Percentiles rank a stretch among this genome's conserved stretches.
Evolutionary conservation across 2,888 invertebrate genomes (phyloP).

Genomic region (Herminia tarsipennalis): DNA sequence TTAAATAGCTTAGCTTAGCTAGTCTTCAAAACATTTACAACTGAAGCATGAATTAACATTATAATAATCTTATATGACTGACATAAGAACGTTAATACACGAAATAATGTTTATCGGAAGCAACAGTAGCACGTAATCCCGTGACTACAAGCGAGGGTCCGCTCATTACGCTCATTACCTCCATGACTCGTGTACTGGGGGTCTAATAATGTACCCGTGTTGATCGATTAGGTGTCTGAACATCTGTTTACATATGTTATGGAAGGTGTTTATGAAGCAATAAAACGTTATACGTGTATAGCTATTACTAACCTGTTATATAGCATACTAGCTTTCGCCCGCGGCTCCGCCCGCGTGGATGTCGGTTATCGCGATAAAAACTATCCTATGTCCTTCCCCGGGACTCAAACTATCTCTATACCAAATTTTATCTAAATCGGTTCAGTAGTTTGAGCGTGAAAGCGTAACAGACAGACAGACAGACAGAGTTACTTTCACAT

Average conservation of each 20-base stretch:
- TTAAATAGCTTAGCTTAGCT: no score
- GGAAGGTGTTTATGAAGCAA: not conserved
- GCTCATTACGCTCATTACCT: constrained; percentile 62
- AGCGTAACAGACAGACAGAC: no score
- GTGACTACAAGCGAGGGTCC: constrained; percentile 47
- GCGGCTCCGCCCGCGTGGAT: no score
- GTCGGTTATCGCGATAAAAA: no score
- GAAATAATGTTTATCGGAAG: constrained; percentile 66
- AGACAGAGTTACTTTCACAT: no score
- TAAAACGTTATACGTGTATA: not conserved
- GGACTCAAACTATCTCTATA: no score
- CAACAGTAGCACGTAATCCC: constrained; percentile 63
- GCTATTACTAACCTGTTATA: not conserved
- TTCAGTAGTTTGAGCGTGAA: no score
- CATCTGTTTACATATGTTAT: constrained; percentile 28
- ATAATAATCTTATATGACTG: constrained; percentile 26
- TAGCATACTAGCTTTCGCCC: no score
- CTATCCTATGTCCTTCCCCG: no score
- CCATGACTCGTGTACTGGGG: constrained; percentile 51
- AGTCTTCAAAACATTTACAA: no score
- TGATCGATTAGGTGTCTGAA: constrained; percentile 30
- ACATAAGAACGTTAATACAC: constrained; percentile 50
- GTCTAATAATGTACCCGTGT: constrained; percentile 51
- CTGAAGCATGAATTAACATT: constrained; percentile 3
- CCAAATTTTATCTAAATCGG: no score